A percentile compares a stretch with the other conserved stretches of the same genome.
phyloP scores from a whole-genome alignment of 1,140 invertebrate genomes.

The Diabrotica virgifera region DNA sequence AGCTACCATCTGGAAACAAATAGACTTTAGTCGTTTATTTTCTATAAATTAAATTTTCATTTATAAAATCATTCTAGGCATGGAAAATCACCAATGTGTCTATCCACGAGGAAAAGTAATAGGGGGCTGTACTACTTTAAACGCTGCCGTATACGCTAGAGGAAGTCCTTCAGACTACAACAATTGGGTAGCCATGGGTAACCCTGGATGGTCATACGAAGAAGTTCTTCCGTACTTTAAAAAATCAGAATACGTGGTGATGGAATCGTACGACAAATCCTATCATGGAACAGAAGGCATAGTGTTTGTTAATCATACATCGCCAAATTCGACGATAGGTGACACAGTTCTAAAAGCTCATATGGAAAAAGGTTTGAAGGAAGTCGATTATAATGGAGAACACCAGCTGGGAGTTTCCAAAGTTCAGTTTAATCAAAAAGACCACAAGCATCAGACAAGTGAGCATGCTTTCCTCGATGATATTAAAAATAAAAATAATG shows the following conservation, averaged over 20 bases:
- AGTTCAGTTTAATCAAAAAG: slow-evolving; percentile 19
- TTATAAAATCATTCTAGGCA: slow-evolving; percentile 43
- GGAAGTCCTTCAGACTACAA: slow-evolving; percentile 66
- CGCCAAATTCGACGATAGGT: neutral
- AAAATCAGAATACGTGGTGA: slow-evolving; percentile 41
- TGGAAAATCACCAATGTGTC: slow-evolving; percentile 54
- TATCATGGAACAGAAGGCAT: slow-evolving; percentile 24
- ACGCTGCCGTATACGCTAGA: slow-evolving; percentile 87
- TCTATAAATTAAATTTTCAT: too few species aligned
- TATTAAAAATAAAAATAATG: slow-evolving; percentile 20
- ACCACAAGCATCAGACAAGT: slow-evolving; percentile 37
- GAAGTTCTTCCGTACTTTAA: slow-evolving; percentile 35
- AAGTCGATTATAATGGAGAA: slow-evolving; percentile 29
- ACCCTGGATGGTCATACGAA: slow-evolving; percentile 46
- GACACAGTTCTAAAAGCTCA: slow-evolving; percentile 18
- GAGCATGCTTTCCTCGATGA: slow-evolving; percentile 20
- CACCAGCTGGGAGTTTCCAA: slow-evolving; percentile 35
- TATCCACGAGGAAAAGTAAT: slow-evolving; percentile 62
- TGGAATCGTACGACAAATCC: slow-evolving; percentile 9
- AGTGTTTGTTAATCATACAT: slow-evolving; percentile 12
- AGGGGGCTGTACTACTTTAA: slow-evolving; percentile 76
- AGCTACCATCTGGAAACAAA: too few species aligned
- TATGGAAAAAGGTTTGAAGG: slow-evolving; percentile 21
- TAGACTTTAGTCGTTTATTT: too few species aligned
- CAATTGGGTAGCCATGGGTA: slow-evolving; percentile 68